Percentiles rank a stretch among this genome's conserved stretches.
Evolutionary conservation across 2,888 invertebrate species (phyloP).

Genomic region (Leptopilina drosophilae): DNA sequence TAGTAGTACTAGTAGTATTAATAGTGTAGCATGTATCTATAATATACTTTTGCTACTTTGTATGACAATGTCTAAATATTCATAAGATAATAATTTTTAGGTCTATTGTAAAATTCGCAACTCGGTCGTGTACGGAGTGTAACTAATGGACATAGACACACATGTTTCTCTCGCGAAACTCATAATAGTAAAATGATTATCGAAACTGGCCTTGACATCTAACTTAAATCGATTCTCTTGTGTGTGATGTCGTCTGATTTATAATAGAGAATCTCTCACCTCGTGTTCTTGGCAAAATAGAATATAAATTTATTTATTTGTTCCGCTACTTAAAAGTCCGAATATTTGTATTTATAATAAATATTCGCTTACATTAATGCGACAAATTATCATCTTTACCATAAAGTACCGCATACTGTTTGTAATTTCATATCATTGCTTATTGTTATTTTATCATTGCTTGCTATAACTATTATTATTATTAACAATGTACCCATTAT

Average conservation of each 20-base stretch:
- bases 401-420: no score
- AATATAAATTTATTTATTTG: no score
- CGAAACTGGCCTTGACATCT: slow-evolving; percentile 36
- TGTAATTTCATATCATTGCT: no score
- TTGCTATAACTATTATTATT: no score
- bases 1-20: no score
- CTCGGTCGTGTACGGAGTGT: not conserved
- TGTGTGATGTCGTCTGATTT: slow-evolving; percentile 27
- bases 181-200: slow-evolving; percentile 35
- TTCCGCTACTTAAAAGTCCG: no score
- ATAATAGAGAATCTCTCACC: slow-evolving; percentile 2
- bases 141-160: not conserved
- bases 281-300: not conserved
- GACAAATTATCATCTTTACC: no score
- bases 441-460: no score
- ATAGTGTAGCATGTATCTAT: no score
- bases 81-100: not conserved
- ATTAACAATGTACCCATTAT: no score
- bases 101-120: not conserved
- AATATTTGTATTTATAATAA: not conserved
- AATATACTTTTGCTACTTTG: no score
- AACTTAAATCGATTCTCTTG: slow-evolving; percentile 22
- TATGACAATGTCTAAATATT: no score
- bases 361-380: not conserved
- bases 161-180: slow-evolving; percentile 8